Evolutionary conservation across 2,113 vertebrate species (phyloP).

Genomic region (Clinocottus analis): DNA sequence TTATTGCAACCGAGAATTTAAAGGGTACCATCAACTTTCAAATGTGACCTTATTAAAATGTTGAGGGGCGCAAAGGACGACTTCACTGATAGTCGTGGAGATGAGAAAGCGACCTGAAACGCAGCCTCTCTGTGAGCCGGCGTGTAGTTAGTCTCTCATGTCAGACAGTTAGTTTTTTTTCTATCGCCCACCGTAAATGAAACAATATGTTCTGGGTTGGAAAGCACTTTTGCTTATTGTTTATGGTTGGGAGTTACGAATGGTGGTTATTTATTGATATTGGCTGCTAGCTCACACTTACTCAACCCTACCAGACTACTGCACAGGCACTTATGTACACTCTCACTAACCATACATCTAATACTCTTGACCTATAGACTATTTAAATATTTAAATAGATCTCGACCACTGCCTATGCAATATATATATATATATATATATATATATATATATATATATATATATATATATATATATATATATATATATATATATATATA

Average conservation of each 20-base stretch:
- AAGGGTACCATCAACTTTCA: conserved; percentile 2
- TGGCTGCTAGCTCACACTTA: conserved; percentile 4
- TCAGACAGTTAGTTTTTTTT: conserved; percentile 5
- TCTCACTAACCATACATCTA: background rate
- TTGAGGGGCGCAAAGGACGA: background rate
- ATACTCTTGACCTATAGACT: background rate
- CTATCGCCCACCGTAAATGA: background rate
- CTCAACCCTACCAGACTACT: background rate
- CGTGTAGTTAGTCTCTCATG: background rate
- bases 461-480: too few species aligned
- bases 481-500: too few species aligned
- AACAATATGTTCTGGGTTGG: background rate
- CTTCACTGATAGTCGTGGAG: background rate
- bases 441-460: too few species aligned
- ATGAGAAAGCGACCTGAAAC: background rate
- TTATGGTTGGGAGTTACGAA: background rate
- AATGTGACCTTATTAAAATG: conserved; percentile 11
- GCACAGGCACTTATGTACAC: background rate
- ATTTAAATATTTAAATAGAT: background rate
- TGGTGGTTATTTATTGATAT: conserved; percentile 7
- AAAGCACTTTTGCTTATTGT: background rate
- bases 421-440: too few species aligned
- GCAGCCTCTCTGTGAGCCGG: conserved; percentile 3
- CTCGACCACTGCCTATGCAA: background rate
- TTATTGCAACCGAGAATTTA: background rate